Evolutionary conservation across 2,113 vertebrate genomes (phyloP), one percentile per base, ranked within the genome.

Genomic region (Eudyptes chrysolophus): DNA sequence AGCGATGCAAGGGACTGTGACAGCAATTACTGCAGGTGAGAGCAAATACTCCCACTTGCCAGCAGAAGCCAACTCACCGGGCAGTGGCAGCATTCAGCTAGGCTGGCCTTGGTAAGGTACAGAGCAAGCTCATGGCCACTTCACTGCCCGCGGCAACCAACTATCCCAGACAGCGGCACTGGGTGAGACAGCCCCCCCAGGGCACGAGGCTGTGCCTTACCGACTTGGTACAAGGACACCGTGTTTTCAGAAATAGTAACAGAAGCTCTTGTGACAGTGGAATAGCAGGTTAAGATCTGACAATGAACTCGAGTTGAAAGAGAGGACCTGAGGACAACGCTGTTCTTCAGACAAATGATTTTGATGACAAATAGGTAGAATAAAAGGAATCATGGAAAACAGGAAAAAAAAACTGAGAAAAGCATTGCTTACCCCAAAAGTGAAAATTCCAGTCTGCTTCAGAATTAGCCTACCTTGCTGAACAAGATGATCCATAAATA

Each of bases 351-450:
- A 40, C 24, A 68, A 55, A 69, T 25, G 3, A 55, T 22, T 84
- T 29, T n/a, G 24, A 71, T 10, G 25, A 84, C 16, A 84, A 76
- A 48, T n/a, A 70, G 1, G 2, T 6, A 88, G 38, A 93, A 76
- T 68, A 13, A 20, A 64, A 88, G 66, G 17, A 86, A 55, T 18
- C 1, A 9, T 1, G 3, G 21, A 64, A 87, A 94, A 71, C 22
- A n/a, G 21, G 4, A 42, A 21, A 11, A 32, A 13, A 40, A 36
- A 24, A 8, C 0, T 1, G 12, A 34, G 13, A 48, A 66, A 72
- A 42, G 13, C 16, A 84, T 1, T 48, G 22, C 30, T 34, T 36
- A 77, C 7, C 5, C 7, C 5, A 36, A n/a, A 92, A 52, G 10
- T 16, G 27, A 70, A 87, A 92, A 71, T 34, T 82, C 48, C 58